These are phyloP conservation scores for Octopus bimaculoides DNA, from an alignment of 1,140 invertebrate genomes.

Conservation along the genomic window DNA sequence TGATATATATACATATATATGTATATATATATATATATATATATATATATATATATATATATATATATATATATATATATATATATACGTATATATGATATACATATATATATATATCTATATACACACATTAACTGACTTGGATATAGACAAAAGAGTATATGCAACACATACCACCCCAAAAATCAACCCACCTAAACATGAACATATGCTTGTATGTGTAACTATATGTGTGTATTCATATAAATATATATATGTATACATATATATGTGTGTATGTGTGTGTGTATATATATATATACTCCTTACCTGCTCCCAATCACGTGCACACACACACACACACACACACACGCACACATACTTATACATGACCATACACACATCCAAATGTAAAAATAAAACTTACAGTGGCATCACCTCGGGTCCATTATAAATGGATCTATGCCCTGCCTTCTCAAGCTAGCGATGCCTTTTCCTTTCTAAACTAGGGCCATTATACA, in stretches of 20 bases:
- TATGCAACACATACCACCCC: background rate
- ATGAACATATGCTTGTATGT: background rate
- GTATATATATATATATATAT: background rate
- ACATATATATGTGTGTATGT: background rate
- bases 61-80: constrained; percentile 8
- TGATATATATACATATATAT: background rate
- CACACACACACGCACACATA: no score
- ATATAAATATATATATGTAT: constrained; percentile 6
- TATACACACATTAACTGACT: background rate
- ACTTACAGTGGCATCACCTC: no score
- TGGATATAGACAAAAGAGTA: background rate
- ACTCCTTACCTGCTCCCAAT: background rate
- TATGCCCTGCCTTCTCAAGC: no score
- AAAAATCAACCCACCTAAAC: background rate
- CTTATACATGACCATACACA: no score
- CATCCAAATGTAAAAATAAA: no score
- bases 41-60: constrained; percentile 2
- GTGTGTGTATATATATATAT: background rate
- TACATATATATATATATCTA: background rate
- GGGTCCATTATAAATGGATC: no score
- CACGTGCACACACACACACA: no score
- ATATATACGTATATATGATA: background rate
- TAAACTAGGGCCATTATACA: no score
- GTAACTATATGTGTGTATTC: background rate
- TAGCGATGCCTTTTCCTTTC: no score